Evolutionary conservation across 2,888 invertebrate genomes (phyloP).

Genomic region (Hoplodrina blanda): DNA sequence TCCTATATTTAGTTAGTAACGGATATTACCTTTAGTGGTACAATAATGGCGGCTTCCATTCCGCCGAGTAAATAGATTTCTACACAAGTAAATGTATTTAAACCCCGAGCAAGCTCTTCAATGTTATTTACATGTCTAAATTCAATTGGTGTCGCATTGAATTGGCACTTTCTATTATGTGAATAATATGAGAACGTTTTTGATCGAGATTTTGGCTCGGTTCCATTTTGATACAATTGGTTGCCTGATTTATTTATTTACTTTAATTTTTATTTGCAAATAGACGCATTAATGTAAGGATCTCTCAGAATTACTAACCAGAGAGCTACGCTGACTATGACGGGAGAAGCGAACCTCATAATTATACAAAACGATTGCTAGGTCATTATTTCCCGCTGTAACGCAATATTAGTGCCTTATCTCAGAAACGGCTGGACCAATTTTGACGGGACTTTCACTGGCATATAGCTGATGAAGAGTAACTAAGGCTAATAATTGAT

Average conservation of each 20-base stretch:
- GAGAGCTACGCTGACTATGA: no score
- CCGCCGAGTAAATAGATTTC: slow-evolving; percentile 17
- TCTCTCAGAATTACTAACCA: no score
- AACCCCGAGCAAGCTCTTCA: slow-evolving; percentile 13
- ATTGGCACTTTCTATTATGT: slow-evolving; percentile 26
- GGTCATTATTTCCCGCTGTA: no score
- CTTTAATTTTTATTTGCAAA: background rate
- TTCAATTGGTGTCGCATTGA: slow-evolving; percentile 46
- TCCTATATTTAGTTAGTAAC: slow-evolving; percentile 3
- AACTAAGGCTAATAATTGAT: no score
- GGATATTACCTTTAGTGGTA: slow-evolving; percentile 12
- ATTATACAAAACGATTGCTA: no score
- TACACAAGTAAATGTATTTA: slow-evolving; percentile 26
- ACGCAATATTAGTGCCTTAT: no score
- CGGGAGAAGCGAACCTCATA: no score
- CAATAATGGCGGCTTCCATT: slow-evolving; percentile 13
- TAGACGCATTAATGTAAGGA: no score
- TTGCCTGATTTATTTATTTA: background rate
- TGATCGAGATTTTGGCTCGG: background rate
- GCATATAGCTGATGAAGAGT: no score
- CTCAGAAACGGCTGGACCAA: no score
- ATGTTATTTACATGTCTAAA: slow-evolving; percentile 38
- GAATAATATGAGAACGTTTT: slow-evolving; percentile 14
- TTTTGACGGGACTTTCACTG: no score
- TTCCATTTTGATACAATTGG: background rate